Evolutionary conservation across 2,113 vertebrate genomes (phyloP).

Genomic region (Ascaphus truei): DNA sequence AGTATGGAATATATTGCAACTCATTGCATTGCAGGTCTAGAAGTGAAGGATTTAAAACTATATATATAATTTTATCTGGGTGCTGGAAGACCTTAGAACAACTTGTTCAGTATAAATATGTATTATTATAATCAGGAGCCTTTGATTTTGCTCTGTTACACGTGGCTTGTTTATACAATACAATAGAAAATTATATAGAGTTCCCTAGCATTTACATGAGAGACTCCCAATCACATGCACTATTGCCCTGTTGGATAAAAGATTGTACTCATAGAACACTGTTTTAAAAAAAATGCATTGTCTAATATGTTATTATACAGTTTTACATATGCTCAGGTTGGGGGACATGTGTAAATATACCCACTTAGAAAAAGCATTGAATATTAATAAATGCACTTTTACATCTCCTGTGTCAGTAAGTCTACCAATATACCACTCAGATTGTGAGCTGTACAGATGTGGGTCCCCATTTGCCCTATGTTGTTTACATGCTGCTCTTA

Average conservation of each 20-base stretch:
- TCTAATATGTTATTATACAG: not conserved
- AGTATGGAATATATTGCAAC: no score
- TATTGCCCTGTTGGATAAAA: not conserved
- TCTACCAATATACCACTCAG: no score
- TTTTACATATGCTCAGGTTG: no score
- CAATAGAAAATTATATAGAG: not conserved
- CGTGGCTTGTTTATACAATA: conserved; percentile 8
- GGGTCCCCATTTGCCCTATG: no score
- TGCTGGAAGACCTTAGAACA: not conserved
- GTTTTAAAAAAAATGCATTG: not conserved
- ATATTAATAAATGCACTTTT: no score
- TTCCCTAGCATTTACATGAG: not conserved
- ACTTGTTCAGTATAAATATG: conserved; percentile 9
- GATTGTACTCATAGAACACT: not conserved
- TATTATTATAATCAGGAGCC: conserved; percentile 18
- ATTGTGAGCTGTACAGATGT: no score
- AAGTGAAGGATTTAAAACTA: no score
- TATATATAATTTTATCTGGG: not conserved
- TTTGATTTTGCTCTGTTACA: conserved; percentile 9
- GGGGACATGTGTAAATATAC: no score
- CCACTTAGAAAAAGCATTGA: no score
- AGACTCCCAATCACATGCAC: conserved; percentile 1
- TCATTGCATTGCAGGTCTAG: no score
- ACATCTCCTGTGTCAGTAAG: no score
- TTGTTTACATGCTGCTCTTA: no score